These are phyloP conservation scores for Tupiocoris notatus DNA, from an alignment of 2,888 invertebrate species.

Conservation along the genomic window DNA sequence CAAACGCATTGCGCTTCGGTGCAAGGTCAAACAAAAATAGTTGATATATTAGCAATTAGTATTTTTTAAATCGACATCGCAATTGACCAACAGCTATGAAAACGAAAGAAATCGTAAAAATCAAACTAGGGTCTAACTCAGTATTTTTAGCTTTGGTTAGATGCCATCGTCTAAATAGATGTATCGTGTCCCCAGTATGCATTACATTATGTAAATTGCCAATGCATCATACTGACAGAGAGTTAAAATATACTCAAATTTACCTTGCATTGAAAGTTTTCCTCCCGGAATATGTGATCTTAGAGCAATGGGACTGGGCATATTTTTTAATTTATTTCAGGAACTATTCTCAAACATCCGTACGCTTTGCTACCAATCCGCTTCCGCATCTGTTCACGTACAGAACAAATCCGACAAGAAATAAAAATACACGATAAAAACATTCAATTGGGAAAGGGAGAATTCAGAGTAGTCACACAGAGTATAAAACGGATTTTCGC, in stretches of 20 bases:
- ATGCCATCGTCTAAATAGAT: too few species aligned
- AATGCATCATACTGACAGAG: neutral
- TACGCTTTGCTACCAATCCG: constrained; percentile 46
- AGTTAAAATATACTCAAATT: constrained; percentile 15
- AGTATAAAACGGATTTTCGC: neutral
- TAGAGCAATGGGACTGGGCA: constrained; percentile 7
- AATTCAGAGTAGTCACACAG: neutral
- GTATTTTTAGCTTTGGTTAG: too few species aligned
- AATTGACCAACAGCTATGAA: too few species aligned
- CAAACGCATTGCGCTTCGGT: too few species aligned
- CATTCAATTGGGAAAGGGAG: neutral
- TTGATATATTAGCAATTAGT: too few species aligned
- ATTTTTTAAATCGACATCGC: too few species aligned
- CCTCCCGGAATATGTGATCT: constrained; percentile 16
- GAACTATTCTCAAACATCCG: constrained; percentile 43
- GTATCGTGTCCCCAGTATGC: too few species aligned
- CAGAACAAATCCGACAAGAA: constrained; percentile 7
- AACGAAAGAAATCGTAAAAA: too few species aligned
- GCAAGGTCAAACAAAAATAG: too few species aligned
- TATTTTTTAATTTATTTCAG: constrained; percentile 21
- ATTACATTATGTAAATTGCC: too few species aligned
- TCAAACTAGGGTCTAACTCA: too few species aligned
- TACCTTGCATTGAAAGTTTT: constrained; percentile 29
- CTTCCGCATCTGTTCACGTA: constrained; percentile 45
- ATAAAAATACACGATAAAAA: neutral